Conservation (phyloP, 1,140 invertebrate species). For the Halictus rubicundus region DNA sequence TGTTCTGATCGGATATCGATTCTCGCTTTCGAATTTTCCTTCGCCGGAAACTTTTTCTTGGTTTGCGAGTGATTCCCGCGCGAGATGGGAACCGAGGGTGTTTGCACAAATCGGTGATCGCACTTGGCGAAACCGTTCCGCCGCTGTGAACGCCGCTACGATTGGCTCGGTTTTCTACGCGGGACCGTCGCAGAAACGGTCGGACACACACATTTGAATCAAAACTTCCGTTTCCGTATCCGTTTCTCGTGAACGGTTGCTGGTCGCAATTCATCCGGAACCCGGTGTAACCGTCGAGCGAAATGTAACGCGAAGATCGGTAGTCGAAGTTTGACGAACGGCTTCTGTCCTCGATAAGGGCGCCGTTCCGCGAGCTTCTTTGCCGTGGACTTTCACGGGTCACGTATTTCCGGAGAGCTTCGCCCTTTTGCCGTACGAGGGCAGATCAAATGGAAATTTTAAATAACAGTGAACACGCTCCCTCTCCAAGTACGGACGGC, state of each 20-base stretch:
- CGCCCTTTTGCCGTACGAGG: no score
- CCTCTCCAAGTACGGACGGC: not conserved
- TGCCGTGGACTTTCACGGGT: not conserved
- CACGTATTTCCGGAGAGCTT: not conserved
- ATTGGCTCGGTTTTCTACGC: not conserved
- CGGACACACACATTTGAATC: slow-evolving; percentile 5
- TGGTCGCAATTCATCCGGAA: slow-evolving; percentile 3
- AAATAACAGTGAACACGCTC: no score
- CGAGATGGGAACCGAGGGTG: not conserved
- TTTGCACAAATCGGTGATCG: not conserved
- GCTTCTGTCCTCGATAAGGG: not conserved
- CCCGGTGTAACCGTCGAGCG: not conserved
- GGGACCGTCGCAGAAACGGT: not conserved
- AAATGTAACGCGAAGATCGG: not conserved
- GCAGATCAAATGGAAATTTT: no score
- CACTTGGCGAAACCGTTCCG: not conserved
- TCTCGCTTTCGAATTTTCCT: not conserved
- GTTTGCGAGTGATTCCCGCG: not conserved
- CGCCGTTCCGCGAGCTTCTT: not conserved
- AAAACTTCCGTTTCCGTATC: not conserved
- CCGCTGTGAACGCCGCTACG: not conserved
- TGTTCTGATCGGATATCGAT: slow-evolving; percentile 3
- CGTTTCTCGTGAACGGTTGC: not conserved
- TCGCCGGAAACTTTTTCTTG: not conserved
- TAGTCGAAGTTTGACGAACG: slow-evolving; percentile 7